A percentile compares a stretch with the other conserved stretches of the same genome.
These are phyloP conservation scores for Platycheirus rosarum DNA, from an alignment of 2,888 invertebrate species.

Conservation along the genomic window DNA sequence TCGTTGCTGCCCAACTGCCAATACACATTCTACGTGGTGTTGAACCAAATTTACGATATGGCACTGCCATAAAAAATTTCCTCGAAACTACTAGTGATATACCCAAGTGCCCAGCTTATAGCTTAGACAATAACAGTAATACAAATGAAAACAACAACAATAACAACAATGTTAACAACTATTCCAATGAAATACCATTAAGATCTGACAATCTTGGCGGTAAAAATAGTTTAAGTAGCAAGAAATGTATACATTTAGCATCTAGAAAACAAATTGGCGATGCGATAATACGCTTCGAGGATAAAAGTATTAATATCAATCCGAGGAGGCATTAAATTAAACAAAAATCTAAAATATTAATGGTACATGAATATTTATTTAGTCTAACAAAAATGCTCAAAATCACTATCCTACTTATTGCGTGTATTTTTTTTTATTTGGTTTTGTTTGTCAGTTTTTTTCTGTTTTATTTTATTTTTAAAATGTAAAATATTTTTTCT, in stretches of 20 bases:
- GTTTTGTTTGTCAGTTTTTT: conserved; percentile 39
- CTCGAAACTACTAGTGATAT: conserved; percentile 76
- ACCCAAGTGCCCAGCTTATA: conserved; percentile 76
- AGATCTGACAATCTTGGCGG: conserved; percentile 72
- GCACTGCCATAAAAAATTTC: conserved; percentile 83
- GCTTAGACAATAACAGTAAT: conserved; percentile 43
- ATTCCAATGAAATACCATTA: conserved; percentile 74
- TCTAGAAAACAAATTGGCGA: conserved; percentile 83
- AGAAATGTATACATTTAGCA: conserved; percentile 83
- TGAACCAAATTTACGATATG: conserved; percentile 88
- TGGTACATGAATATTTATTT: neutral
- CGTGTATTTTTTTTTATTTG: conserved; percentile 1
- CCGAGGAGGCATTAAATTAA: conserved; percentile 44
- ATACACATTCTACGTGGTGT: conserved; percentile 90
- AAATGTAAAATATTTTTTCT: neutral
- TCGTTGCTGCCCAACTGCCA: conserved; percentile 85
- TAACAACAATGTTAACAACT: conserved; percentile 55
- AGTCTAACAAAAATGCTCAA: conserved; percentile 67
- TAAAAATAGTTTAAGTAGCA: conserved; percentile 73
- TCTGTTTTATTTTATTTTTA: neutral
- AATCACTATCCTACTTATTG: conserved; percentile 50
- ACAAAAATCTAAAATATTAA: neutral
- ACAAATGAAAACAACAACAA: conserved; percentile 39
- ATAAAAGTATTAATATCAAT: conserved; percentile 79
- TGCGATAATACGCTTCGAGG: conserved; percentile 82